These are phyloP conservation scores for Nemoura dubitans DNA, from an alignment of 2,888 invertebrate genomes.

Conservation along the genomic window DNA sequence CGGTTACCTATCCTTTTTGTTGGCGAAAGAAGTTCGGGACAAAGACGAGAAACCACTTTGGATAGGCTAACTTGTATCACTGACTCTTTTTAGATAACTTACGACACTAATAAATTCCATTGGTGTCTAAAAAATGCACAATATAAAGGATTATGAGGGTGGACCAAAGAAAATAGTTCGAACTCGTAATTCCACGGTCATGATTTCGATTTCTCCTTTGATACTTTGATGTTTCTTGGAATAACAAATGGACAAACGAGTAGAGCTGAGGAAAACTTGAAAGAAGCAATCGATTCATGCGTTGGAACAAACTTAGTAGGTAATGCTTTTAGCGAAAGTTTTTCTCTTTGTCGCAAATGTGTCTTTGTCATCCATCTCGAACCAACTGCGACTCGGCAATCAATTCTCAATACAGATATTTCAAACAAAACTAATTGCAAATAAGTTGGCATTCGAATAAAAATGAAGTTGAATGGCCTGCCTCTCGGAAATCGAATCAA, in stretches of 20 bases:
- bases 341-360: background rate
- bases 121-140: background rate
- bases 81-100: conserved; percentile 26
- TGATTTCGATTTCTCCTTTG: background rate
- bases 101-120: background rate
- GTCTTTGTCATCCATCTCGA: background rate
- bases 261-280: background rate
- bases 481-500: no score
- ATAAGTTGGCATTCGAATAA: background rate
- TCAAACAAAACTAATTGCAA: background rate
- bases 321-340: background rate
- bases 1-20: conserved; percentile 22
- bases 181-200: background rate
- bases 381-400: no score
- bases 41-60: conserved; percentile 33
- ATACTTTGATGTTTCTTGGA: background rate
- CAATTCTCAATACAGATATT: background rate
- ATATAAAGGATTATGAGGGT: background rate
- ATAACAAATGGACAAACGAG: background rate
- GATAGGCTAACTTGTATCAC: conserved; percentile 7
- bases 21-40: conserved; percentile 13
- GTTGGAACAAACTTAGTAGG: background rate
- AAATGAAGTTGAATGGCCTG: background rate
- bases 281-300: background rate
- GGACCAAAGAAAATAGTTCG: background rate